These are phyloP conservation scores for Drosophila ironensis DNA, from an alignment of 1,140 invertebrate genomes.

Conservation along the genomic window DNA sequence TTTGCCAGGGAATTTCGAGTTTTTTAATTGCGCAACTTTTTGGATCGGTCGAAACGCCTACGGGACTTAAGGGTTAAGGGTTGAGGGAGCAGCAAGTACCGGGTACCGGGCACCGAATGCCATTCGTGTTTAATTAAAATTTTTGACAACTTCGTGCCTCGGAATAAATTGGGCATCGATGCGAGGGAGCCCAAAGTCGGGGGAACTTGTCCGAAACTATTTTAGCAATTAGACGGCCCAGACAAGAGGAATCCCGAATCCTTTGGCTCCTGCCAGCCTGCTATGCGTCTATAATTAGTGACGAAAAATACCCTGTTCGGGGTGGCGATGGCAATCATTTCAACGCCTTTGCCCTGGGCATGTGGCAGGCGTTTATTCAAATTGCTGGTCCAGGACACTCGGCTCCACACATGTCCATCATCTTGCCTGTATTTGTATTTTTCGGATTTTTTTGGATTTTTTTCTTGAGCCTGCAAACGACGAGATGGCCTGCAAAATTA, in stretches of 20 bases:
- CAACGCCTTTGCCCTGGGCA: neutral
- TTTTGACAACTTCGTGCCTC: constrained; percentile 65
- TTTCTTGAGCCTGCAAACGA: neutral
- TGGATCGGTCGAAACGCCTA: neutral
- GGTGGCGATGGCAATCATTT: neutral
- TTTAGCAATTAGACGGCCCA: constrained; percentile 69
- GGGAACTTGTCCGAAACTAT: constrained; percentile 56
- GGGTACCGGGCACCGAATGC: neutral
- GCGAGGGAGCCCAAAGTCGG: constrained; percentile 1
- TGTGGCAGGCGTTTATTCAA: constrained; percentile 5
- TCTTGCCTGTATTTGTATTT: neutral
- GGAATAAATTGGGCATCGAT: constrained; percentile 67
- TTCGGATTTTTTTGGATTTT: neutral
- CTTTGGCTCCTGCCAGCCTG: neutral
- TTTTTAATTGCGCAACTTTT: constrained; percentile 17
- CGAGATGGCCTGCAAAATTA: constrained; percentile 59
- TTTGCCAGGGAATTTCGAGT: neutral
- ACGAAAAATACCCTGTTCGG: constrained; percentile 8
- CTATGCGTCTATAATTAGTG: constrained; percentile 30
- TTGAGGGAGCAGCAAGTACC: too few species aligned
- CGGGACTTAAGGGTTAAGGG: too few species aligned
- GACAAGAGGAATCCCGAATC: constrained; percentile 21
- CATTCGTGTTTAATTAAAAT: constrained; percentile 66
- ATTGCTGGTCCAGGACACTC: neutral
- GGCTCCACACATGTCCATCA: neutral